Evolutionary conservation across 2,113 vertebrate genomes (phyloP), one percentile per base, ranked within the genome.

Genomic region (Sphaerodactylus townsendi): DNA sequence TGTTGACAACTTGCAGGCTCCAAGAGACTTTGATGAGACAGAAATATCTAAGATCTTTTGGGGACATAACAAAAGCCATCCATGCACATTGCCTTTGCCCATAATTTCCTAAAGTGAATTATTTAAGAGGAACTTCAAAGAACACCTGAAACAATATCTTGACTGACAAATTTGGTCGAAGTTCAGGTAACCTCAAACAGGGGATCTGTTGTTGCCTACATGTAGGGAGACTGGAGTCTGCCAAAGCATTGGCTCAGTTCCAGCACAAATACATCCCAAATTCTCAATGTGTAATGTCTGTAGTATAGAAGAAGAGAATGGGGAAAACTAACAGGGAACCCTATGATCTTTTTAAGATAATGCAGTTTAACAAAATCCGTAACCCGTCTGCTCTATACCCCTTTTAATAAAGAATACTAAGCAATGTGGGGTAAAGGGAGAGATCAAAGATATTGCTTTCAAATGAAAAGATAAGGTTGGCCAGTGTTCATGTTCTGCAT

Each of bases 401-500:
- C 77, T 50, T 64, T 85, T 78, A 82, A 80, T 46, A 50, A 8
- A 90, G 77, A 86, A 91, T 73, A 88, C 73, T 81, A 53, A 89
- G 72, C 59, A 2, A 0, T 66, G 5, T 62, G 9, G 25, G 23
- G 59, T 28, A 10, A 56, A 5, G 59, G 65, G 10, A 83, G 76
- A 85, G 88, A 79, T 82, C 74, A 87, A 50, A 92, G 86, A 28
- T 48, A 82, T 82, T 90, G 59, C 56, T 93, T 85, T 82, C 91
- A 82, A 85, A 93, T 78, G 78, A 75, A 80, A 84, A 56, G 17
- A 75, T 2, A 28, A 28, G 64, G 0, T 87, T 93, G 88, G 88
- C 79, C 85, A 48, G 1, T 85, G 92, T 92, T 88, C 89, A 1
- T 0, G 68, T 15, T 50, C 82, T 85, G 30, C 62, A 30, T 1